Conservation (phyloP, 23 tunicate species). For the Styela plicata region DNA sequence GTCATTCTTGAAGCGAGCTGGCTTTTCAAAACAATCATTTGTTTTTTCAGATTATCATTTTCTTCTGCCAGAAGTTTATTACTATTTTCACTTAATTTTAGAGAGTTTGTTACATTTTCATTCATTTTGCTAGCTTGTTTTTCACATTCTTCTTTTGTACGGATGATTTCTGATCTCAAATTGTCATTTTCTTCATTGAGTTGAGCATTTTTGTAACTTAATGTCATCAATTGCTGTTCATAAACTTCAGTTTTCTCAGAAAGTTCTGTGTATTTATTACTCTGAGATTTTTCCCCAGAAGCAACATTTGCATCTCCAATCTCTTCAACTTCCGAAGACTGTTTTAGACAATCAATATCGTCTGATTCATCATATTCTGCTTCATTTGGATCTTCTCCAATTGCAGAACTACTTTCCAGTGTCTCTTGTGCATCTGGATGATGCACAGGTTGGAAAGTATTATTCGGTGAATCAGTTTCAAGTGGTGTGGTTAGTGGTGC, state of each 20-base stretch:
- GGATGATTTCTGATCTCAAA: conserved; percentile 35
- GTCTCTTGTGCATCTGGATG: not conserved
- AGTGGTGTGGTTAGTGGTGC: not conserved
- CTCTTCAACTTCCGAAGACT: not conserved
- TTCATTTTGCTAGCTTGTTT: not conserved
- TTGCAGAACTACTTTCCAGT: not conserved
- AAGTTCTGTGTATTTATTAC: not conserved
- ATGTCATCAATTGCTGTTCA: conserved; percentile 75
- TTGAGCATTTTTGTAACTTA: conserved; percentile 78
- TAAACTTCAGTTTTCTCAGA: conserved; percentile 53
- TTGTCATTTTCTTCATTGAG: conserved; percentile 89
- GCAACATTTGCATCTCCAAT: not conserved
- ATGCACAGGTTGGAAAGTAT: not conserved
- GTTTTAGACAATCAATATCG: not conserved
- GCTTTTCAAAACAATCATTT: conserved; percentile 12
- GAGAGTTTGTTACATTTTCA: conserved; percentile 1
- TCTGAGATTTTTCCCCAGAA: not conserved
- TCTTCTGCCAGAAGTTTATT: conserved; percentile 21
- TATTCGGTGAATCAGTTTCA: not conserved
- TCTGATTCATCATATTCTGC: not conserved
- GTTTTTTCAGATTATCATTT: conserved; percentile 12
- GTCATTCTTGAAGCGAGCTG: conserved; percentile 43
- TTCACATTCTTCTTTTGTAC: conserved; percentile 16
- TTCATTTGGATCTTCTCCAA: not conserved
- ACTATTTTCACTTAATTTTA: not conserved